Conservation (phyloP, 2,113 vertebrate genomes). For the Cephalophus harveyi region DNA sequence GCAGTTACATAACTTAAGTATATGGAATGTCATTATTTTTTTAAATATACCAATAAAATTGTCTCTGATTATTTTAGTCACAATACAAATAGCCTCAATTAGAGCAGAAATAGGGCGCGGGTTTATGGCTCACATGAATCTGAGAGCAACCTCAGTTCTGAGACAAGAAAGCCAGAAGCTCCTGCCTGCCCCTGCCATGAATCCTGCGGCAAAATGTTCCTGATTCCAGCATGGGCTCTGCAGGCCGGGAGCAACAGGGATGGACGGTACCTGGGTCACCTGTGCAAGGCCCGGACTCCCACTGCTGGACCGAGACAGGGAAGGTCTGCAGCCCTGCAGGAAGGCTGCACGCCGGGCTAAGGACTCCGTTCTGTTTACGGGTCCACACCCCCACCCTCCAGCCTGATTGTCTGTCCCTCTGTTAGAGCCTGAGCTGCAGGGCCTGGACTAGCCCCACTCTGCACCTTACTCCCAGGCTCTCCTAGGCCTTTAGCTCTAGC, state of each 20-base stretch:
- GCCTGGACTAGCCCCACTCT: not conserved
- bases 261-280: not conserved
- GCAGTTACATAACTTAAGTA: constrained; percentile 61
- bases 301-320: not conserved
- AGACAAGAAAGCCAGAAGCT: constrained; percentile 9
- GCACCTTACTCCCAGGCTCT: not conserved
- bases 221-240: not conserved
- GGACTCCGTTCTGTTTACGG: rapidly evolving
- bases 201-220: not conserved
- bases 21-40: constrained; percentile 64
- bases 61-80: constrained; percentile 74
- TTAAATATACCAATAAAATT: constrained; percentile 72
- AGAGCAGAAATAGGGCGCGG: constrained; percentile 65
- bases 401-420: not conserved
- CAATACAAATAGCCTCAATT: constrained; percentile 77
- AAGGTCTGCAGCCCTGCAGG: not conserved
- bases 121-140: constrained; percentile 69
- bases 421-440: not conserved
- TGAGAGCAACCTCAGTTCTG: constrained; percentile 29
- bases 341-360: not conserved
- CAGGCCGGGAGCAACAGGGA: not conserved
- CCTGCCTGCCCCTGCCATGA: not conserved
- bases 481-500: not conserved
- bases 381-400: rapidly evolving
- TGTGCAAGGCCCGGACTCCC: not conserved